These are phyloP conservation scores for Phengaris alcon DNA, from an alignment of 2,888 invertebrate genomes.

Conservation along the genomic window DNA sequence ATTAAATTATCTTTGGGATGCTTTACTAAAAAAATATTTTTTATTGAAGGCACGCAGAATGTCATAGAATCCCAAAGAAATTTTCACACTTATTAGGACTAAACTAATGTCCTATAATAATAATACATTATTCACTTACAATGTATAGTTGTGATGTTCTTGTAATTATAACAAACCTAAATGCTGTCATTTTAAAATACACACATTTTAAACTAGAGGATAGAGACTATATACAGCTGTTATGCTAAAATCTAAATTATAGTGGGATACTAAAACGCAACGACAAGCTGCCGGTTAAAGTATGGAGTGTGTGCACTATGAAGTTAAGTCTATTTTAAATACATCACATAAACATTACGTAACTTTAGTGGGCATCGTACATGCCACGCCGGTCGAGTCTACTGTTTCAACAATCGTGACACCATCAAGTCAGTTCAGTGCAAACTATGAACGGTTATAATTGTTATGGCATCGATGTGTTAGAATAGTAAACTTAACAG, in stretches of 20 bases:
- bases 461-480: neutral
- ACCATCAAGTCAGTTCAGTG: neutral
- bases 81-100: neutral
- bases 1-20: too few species aligned
- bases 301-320: neutral
- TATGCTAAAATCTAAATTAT: neutral
- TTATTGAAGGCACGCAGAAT: neutral
- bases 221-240: neutral
- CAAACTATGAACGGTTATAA: neutral
- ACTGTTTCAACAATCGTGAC: neutral
- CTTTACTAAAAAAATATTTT: constrained; percentile 2
- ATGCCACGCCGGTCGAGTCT: neutral
- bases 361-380: too few species aligned
- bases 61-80: constrained; percentile 17
- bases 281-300: neutral
- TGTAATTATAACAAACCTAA: constrained; percentile 1
- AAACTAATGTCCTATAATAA: neutral
- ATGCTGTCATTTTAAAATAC: constrained; percentile 21
- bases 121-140: constrained; percentile 22
- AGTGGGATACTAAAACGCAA: constrained; percentile 11
- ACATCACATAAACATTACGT: too few species aligned
- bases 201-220: constrained; percentile 8
- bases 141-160: constrained; percentile 23
- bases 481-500: neutral
- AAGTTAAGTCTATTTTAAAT: constrained; percentile 3